Percentiles rank a stretch among this genome's conserved stretches.
Conservation (phyloP, 2,888 invertebrate species). For the Netelia melanura region DNA sequence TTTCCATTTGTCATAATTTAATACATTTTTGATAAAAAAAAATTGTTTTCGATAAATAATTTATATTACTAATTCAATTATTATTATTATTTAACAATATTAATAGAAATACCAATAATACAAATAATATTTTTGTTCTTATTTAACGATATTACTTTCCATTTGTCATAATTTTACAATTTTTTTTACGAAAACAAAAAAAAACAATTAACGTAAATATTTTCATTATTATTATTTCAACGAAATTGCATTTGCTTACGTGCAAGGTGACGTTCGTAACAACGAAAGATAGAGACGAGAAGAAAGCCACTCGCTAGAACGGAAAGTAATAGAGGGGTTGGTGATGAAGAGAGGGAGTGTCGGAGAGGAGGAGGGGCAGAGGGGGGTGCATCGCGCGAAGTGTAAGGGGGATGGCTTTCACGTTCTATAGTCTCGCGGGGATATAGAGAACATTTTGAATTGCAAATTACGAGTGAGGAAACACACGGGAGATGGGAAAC, state of each 20-base stretch:
- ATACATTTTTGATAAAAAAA: no score
- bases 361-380: not conserved
- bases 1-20: no score
- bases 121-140: no score
- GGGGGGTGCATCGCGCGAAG: not conserved
- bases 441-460: constrained; percentile 55
- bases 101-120: no score
- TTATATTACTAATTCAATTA: no score
- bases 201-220: no score
- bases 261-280: constrained; percentile 29
- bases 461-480: constrained; percentile 55
- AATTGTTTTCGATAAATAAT: no score
- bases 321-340: not conserved
- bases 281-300: constrained; percentile 17
- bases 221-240: not conserved
- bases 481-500: not conserved
- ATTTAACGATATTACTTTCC: no score
- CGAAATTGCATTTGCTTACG: constrained; percentile 16
- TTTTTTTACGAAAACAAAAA: no score
- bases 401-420: constrained; percentile 32
- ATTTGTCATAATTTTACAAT: no score
- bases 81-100: no score
- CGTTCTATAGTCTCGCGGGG: constrained; percentile 42
- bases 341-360: constrained; percentile 2
- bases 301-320: no score